Evolutionary conservation across 2,888 invertebrate genomes (phyloP), one percentile per base, ranked within the genome.

Genomic region (Aethes cnicana): DNA sequence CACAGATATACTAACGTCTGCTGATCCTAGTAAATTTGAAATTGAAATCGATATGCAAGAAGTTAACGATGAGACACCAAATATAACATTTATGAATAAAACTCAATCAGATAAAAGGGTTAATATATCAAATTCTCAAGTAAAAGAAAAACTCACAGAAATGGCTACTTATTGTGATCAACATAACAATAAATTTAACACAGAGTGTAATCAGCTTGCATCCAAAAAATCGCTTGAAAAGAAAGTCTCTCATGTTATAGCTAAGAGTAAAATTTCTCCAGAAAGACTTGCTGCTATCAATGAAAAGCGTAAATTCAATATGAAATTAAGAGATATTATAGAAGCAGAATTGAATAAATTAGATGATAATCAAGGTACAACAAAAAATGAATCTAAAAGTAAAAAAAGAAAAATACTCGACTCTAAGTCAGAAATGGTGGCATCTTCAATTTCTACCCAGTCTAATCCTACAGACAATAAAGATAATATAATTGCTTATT

Each of bases 251-350:
- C 5, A 4, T 23, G 20, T 42, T 7, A 20, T 58, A 30, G 42
- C 61, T n/a, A 77, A 72, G 62, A 64, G 53, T 46, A 79, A 72
- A 61, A 65, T 85, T 42, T 64, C 77, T 6, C 77, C 82, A 35
- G 81, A 84, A 61, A 78, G 83, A 62, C 57, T 70, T 25, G 86
- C 85, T 33, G 80, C 72, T 23, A 88, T 88, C 48, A 69, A 78
- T 58, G 69, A 81, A 62, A 89, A 89, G 59, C 73, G 89, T 53
- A 76, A 79, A 53, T 87, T 84, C 57, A 88, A 88, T 61, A 85
- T 82, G 76, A 86, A 79, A 59, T 57, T 89, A 33, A 72, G 76
- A 62, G 84, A 87, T 59, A 75, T 85, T 4, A 68, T 87, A 55
- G 77, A 80, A 64, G 72, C 78, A 21, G 80, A 79, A 59, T 61